These are phyloP conservation scores for Tanypteryx hageni DNA, from an alignment of 2,888 invertebrate species.

Conservation along the genomic window DNA sequence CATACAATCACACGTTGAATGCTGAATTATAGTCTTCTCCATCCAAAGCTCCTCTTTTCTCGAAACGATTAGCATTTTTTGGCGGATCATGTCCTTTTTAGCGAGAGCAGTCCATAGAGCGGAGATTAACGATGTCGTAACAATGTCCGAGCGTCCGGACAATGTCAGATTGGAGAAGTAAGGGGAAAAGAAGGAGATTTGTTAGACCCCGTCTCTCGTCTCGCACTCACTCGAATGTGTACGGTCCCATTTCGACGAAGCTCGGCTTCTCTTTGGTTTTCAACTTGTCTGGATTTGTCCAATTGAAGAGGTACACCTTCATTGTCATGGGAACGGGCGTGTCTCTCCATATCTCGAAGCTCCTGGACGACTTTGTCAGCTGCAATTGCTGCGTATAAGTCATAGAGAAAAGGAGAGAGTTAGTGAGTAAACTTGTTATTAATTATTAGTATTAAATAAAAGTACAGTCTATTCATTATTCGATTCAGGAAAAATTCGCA, in stretches of 20 bases:
- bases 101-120: background rate
- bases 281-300: conserved; percentile 85
- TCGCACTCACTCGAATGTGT: conserved; percentile 54
- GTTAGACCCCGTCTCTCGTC: background rate
- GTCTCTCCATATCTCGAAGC: conserved; percentile 75
- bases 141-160: background rate
- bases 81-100: background rate
- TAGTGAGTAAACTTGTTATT: too few species aligned
- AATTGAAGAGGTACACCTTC: conserved; percentile 86
- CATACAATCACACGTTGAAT: background rate
- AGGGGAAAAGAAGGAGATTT: background rate
- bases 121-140: background rate
- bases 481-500: too few species aligned
- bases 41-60: background rate
- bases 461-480: too few species aligned
- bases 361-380: conserved; percentile 80
- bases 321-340: conserved; percentile 79
- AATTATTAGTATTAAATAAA: too few species aligned
- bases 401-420: background rate
- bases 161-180: background rate
- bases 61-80: background rate
- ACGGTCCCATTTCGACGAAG: conserved; percentile 65
- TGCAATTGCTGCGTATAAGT: conserved; percentile 79
- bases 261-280: conserved; percentile 46
- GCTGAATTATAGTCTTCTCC: background rate